Evolutionary conservation across 1,140 invertebrate species (phyloP).

Genomic region (Diprion similis): DNA sequence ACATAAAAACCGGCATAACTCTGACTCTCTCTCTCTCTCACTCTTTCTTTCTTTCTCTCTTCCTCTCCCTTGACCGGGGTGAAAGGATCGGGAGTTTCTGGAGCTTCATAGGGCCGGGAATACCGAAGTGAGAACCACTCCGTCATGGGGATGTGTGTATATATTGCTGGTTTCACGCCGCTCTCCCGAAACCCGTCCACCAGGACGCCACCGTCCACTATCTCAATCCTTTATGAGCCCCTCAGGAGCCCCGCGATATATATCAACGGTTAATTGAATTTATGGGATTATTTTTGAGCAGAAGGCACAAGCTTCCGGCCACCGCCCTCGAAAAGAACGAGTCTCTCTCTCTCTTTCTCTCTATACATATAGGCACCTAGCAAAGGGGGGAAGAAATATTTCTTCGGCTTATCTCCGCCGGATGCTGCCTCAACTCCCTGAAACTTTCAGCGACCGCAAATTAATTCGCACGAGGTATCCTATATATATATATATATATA

Average conservation of each 20-base stretch:
- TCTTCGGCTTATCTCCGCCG: neutral
- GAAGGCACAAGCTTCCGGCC: conserved; percentile 23
- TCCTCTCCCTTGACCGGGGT: no score
- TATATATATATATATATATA: no score
- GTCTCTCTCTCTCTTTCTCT: neutral
- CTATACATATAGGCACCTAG: conserved; percentile 14
- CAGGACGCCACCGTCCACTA: conserved; percentile 19
- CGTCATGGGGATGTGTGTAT: conserved; percentile 20
- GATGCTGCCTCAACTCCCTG: neutral
- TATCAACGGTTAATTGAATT: conserved; percentile 38
- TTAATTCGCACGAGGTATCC: no score
- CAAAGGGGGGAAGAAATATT: conserved; percentile 28
- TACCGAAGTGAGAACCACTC: conserved; percentile 27
- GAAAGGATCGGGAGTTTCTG: no score
- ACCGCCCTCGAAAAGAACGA: conserved; percentile 15
- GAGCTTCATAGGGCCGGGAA: no score
- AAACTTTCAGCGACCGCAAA: no score
- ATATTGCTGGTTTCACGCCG: neutral
- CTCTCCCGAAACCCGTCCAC: neutral
- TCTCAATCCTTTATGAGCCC: conserved; percentile 36
- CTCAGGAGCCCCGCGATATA: conserved; percentile 13
- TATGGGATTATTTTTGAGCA: conserved; percentile 26
- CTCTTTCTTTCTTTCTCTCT: no score
- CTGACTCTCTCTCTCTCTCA: neutral
- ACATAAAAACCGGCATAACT: conserved; percentile 16